These are phyloP conservation scores for Balearica regulorum DNA, from an alignment of 2,797 vertebrate genomes.

Conservation along the genomic window DNA sequence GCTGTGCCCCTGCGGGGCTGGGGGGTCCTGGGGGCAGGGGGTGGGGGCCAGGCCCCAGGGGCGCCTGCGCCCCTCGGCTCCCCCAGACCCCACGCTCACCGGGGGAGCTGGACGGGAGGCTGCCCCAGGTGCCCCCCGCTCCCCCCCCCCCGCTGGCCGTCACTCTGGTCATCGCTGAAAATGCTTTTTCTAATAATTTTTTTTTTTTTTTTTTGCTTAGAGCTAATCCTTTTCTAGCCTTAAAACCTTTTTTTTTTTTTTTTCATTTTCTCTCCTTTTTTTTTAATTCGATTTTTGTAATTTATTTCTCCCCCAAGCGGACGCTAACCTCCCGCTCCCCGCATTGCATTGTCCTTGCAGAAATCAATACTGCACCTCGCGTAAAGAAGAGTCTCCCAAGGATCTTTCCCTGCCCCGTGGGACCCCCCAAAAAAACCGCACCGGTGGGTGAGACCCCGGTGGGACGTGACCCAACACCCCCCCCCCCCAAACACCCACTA, in stretches of 20 bases:
- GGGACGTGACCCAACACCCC: neutral
- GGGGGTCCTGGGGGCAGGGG: neutral
- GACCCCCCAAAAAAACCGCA: neutral
- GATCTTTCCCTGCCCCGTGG: neutral
- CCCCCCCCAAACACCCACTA: neutral
- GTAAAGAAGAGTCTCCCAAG: conserved; percentile 42
- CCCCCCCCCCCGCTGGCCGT: neutral
- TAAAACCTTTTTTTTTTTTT: neutral
- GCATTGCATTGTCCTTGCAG: conserved; percentile 69
- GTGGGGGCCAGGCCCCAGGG: neutral
- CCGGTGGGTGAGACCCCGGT: neutral
- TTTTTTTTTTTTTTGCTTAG: neutral
- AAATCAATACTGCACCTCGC: conserved; percentile 71
- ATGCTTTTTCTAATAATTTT: neutral
- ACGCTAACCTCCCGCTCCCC: conserved; percentile 30
- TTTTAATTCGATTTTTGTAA: neutral
- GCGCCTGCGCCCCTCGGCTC: neutral
- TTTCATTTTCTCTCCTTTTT: neutral
- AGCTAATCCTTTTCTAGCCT: neutral
- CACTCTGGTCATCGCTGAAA: neutral
- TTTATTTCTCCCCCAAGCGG: neutral
- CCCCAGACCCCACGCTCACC: neutral
- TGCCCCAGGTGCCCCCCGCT: neutral
- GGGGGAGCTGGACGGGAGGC: neutral
- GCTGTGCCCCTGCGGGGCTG: neutral